phyloP scores from a whole-genome alignment of 2,888 invertebrate species.

The Apamea sordens region DNA sequence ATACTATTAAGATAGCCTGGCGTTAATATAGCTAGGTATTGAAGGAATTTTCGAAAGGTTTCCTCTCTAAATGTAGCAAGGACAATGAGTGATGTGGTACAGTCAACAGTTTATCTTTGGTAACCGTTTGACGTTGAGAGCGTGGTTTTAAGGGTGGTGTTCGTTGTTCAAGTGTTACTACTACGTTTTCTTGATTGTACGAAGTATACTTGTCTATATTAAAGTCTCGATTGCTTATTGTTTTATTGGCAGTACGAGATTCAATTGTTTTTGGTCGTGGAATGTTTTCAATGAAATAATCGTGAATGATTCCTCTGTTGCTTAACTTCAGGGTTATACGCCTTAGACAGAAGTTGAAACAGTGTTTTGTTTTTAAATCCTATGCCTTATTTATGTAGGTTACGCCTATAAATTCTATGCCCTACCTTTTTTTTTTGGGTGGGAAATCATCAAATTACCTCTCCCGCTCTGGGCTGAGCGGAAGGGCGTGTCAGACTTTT shows the following conservation, averaged over 20 bases:
- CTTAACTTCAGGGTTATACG: conserved; percentile 13
- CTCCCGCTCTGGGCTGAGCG: too few relatives aligned
- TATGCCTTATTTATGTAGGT: not conserved
- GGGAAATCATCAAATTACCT: too few relatives aligned
- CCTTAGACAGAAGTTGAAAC: not conserved
- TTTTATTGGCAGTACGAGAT: conserved; percentile 56
- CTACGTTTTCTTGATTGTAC: conserved; percentile 10
- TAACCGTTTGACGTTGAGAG: not conserved
- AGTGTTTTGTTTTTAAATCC: not conserved
- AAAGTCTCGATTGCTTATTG: conserved; percentile 48
- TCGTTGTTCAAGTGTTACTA: not conserved
- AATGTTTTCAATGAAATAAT: conserved; percentile 58
- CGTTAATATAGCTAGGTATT: conserved; percentile 48
- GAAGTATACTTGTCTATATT: conserved; percentile 12
- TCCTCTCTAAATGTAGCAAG: conserved; percentile 80
- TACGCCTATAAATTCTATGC: not conserved
- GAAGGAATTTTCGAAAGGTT: conserved; percentile 82
- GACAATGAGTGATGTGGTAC: conserved; percentile 68
- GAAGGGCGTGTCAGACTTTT: too few relatives aligned
- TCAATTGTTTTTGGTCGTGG: conserved; percentile 54
- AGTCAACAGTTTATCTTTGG: not conserved
- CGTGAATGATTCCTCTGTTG: conserved; percentile 39
- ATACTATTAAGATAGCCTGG: conserved; percentile 49
- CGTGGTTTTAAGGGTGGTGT: not conserved
- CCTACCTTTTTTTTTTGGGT: too few relatives aligned